Conservation (phyloP, 2,113 vertebrate genomes). For the Pogonocichla stellata region DNA sequence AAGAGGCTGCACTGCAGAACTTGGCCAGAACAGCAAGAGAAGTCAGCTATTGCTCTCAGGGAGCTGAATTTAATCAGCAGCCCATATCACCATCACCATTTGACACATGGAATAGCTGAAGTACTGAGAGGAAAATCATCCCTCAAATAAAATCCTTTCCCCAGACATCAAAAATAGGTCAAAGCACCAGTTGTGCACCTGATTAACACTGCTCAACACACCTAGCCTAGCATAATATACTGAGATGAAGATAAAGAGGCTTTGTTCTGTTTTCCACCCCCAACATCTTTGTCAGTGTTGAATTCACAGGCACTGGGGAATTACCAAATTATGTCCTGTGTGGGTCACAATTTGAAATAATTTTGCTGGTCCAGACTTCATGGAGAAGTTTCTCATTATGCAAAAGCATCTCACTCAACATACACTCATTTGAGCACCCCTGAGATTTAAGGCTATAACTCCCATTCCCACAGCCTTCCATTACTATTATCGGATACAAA, state of each 20-base stretch:
- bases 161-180: background rate
- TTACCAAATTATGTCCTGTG: rapidly evolving
- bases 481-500: background rate
- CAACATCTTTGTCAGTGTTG: background rate
- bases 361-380: background rate
- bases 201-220: background rate
- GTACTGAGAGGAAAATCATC: background rate
- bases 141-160: background rate
- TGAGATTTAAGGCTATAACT: background rate
- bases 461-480: background rate
- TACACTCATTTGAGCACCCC: background rate
- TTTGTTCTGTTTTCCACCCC: background rate
- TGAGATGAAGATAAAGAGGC: background rate
- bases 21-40: background rate
- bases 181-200: background rate
- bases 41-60: background rate
- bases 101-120: background rate
- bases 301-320: background rate
- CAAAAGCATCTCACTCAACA: background rate
- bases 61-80: background rate
- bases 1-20: background rate
- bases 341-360: background rate
- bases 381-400: background rate
- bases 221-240: background rate
- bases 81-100: background rate